A percentile compares a stretch with the other conserved stretches of the same genome.
phyloP scores from a whole-genome alignment of 2,797 vertebrate genomes.

The Taeniopygia guttata region DNA sequence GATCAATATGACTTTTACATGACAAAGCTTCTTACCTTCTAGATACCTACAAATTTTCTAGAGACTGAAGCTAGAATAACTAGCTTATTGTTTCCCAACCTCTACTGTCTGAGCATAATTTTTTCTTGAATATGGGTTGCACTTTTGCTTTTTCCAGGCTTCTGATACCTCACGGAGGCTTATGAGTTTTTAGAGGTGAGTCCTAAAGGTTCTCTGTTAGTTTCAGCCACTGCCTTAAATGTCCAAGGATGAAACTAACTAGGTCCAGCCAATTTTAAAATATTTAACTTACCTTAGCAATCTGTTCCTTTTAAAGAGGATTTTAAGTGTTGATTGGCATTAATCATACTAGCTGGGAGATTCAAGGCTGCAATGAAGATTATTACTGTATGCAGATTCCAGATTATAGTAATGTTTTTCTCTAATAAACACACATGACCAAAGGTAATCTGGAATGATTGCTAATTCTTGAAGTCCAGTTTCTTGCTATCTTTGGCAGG shows the following conservation, averaged over 20 bases:
- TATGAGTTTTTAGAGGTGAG: neutral
- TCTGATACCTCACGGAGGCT: neutral
- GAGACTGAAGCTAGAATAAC: neutral
- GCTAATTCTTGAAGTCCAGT: neutral
- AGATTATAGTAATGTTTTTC: neutral
- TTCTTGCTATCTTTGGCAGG: neutral
- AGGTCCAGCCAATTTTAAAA: neutral
- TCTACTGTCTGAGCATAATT: neutral
- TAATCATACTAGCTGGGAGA: neutral
- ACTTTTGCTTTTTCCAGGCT: neutral
- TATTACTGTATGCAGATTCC: neutral
- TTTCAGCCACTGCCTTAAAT: neutral
- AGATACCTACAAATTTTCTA: neutral
- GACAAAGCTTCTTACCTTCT: neutral
- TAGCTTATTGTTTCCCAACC: neutral
- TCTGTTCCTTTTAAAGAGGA: neutral
- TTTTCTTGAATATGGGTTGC: neutral
- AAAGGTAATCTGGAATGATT: neutral
- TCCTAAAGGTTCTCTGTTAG: neutral
- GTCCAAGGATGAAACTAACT: neutral
- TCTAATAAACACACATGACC: neutral
- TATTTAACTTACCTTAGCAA: neutral
- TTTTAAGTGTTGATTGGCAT: neutral
- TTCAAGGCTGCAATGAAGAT: neutral
- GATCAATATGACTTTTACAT: neutral